Evolutionary conservation across 2,113 vertebrate species (phyloP).

Genomic region (Alexandromys fortis): DNA sequence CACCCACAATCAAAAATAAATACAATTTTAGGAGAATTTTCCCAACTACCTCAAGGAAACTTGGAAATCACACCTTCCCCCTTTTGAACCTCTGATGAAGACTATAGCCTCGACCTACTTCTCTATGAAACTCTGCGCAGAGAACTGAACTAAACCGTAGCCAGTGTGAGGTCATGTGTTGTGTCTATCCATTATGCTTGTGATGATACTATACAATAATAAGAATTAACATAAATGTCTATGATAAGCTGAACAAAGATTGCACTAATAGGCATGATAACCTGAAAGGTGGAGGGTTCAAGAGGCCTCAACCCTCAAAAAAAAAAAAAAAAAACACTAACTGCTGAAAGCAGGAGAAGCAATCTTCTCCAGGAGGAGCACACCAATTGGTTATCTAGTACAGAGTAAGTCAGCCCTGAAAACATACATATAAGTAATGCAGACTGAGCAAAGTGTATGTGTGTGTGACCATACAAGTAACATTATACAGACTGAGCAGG

Average conservation of each 20-base stretch:
- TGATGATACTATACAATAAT: no score
- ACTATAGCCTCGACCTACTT: no score
- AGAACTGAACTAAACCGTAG: no score
- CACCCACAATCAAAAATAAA: background rate
- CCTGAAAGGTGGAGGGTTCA: background rate
- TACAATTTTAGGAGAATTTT: background rate
- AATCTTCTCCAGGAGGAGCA: background rate
- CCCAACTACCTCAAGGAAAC: background rate
- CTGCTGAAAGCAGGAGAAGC: background rate
- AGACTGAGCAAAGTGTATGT: background rate
- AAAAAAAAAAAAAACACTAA: background rate
- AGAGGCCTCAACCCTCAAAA: background rate
- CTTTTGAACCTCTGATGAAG: no score
- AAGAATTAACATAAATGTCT: background rate
- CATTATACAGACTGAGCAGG: background rate
- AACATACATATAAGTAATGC: background rate
- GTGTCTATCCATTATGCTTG: no score
- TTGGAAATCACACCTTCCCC: background rate
- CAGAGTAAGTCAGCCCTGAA: background rate
- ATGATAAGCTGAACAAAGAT: background rate
- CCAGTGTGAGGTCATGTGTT: no score
- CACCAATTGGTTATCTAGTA: background rate
- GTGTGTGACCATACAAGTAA: background rate
- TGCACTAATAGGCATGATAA: background rate
- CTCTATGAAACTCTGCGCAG: no score